Percentiles rank a stretch among this genome's conserved stretches.
These are phyloP conservation scores for Argyrosomus japonicus DNA, from an alignment of 2,113 vertebrate genomes.

Conservation along the genomic window DNA sequence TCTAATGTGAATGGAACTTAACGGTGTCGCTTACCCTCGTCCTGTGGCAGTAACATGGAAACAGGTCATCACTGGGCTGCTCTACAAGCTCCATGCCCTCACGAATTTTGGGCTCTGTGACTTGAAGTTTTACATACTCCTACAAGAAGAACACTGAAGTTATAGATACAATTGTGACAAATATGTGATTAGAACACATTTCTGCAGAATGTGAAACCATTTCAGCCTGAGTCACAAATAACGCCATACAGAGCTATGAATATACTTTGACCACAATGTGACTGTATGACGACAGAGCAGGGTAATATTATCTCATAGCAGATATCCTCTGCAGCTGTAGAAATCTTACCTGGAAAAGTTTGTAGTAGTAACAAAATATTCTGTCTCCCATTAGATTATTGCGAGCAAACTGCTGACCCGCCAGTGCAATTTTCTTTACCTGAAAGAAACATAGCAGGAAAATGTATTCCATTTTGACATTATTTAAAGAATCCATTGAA, in stretches of 20 bases:
- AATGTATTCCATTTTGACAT: neutral
- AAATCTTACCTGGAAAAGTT: constrained; percentile 91
- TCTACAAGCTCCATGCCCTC: constrained; percentile 93
- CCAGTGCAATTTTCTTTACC: constrained; percentile 91
- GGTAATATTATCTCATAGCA: neutral
- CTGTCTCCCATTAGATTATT: constrained; percentile 92
- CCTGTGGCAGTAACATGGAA: constrained; percentile 92
- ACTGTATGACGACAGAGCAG: neutral
- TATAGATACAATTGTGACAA: neutral
- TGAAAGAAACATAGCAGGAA: constrained; percentile 56
- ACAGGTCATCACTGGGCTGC: constrained; percentile 92
- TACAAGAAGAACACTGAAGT: constrained; percentile 62
- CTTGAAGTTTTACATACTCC: constrained; percentile 91
- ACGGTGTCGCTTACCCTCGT: constrained; percentile 79
- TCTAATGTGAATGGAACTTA: neutral
- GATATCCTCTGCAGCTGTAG: neutral
- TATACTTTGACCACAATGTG: neutral
- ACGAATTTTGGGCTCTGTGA: constrained; percentile 89
- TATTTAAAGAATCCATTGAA: neutral
- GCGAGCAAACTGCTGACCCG: constrained; percentile 94
- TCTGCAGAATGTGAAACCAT: neutral
- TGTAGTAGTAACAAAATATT: constrained; percentile 97
- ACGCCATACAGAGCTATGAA: too few relatives aligned
- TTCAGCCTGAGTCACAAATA: neutral
- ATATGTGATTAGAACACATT: neutral